Evolutionary conservation across 2,797 vertebrate genomes (phyloP), one percentile per base, ranked within the genome.

Genomic region (Xyrichtys novacula): DNA sequence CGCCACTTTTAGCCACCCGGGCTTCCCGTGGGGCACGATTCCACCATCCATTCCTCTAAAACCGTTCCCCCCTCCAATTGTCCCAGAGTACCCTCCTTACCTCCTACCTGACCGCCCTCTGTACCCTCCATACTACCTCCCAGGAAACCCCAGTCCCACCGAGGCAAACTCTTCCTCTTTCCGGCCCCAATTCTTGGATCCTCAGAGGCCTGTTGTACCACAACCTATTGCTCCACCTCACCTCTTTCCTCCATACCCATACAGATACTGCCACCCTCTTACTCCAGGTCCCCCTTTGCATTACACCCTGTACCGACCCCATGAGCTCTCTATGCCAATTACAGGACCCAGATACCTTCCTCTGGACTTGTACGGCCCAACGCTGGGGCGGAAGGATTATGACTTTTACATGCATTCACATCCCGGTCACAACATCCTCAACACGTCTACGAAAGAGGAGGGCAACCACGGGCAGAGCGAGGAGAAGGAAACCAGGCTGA

Each of bases 401-500:
- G 82, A 91, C 26, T 58, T 92, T 11, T 96, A 97, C 74, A 85
- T 91, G 31, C 89, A 89, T 78, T 88, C 92, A 1, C 80, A 74
- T 29, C 46, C 73, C 20, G 81, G 74, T 59, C 56, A 76, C 7
- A 88, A 86, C 12, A 65, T 62, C 25, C 81, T 67, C 8, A 90
- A 89, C 48, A 92, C 75, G 29, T 71, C 84, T 0, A 14, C 67
- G 6, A 76, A 87, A 57, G 85, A 84, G 42, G 84, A 82, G 50
- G 83, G 60, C 32, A 74, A 58, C 66, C 81, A 78, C 0, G 71
- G 71, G 23, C 86, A 88, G 86, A 93, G 80, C 78, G 88, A 14
- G 40, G 95, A 96, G 65, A 89, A 94, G 46, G 91, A 92, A 9
- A 94, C 93, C 29, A 94, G 96, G 64, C 94, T 95, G 87, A 99